Conservation (phyloP, 2,113 vertebrate genomes). For the Todiramphus saurophagus region DNA sequence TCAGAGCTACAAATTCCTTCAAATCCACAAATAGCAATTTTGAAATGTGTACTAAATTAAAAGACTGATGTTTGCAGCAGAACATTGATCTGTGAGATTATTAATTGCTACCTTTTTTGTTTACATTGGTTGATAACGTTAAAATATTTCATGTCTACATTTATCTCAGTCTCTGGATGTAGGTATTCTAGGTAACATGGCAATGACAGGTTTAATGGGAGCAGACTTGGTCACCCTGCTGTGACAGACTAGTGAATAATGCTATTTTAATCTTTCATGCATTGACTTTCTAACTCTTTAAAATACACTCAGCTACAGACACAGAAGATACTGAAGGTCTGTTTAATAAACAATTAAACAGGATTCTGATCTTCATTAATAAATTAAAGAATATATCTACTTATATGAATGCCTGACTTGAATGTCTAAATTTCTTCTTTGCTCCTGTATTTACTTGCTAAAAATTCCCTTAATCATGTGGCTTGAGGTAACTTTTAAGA, state of each 20-base stretch:
- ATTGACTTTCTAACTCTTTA: conserved; percentile 52
- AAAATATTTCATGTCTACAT: not conserved
- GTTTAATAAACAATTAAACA: conserved; percentile 63
- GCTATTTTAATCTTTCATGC: conserved; percentile 56
- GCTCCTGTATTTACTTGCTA: conserved; percentile 35
- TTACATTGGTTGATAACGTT: conserved; percentile 9
- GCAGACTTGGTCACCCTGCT: conserved; percentile 58
- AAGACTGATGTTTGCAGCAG: not conserved
- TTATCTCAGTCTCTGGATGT: not conserved
- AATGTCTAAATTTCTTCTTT: conserved; percentile 38
- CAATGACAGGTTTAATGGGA: conserved; percentile 35
- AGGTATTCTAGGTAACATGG: not conserved
- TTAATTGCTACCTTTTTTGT: conserved; percentile 10
- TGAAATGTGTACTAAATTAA: not conserved
- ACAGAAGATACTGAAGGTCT: conserved; percentile 16
- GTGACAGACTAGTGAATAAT: conserved; percentile 56
- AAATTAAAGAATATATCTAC: conserved; percentile 64
- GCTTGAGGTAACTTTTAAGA: not conserved
- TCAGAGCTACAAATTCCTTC: not conserved
- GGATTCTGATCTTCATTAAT: conserved; percentile 61
- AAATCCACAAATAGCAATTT: not conserved
- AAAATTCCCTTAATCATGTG: not conserved
- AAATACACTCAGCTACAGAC: conserved; percentile 3
- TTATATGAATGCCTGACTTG: conserved; percentile 16
- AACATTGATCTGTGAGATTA: not conserved